A percentile compares a stretch with the other conserved stretches of the same genome.
These are phyloP conservation scores for Ips typographus DNA, from an alignment of 1,140 invertebrate species.

Conservation along the genomic window DNA sequence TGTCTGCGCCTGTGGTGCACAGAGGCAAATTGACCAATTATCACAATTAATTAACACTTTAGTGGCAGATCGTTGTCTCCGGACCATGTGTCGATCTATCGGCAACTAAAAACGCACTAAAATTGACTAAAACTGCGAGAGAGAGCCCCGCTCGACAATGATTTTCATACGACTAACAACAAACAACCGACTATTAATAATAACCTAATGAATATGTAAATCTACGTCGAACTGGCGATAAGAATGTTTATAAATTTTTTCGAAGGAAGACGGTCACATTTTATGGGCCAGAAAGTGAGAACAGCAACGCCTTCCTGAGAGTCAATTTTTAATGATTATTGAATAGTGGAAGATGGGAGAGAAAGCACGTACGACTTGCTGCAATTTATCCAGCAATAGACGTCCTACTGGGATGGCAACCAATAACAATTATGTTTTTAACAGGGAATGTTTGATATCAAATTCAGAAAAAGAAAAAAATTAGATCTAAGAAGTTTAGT, in stretches of 20 bases:
- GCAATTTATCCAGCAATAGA: too few relatives aligned
- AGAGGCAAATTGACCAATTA: constrained; percentile 2
- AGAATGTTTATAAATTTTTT: constrained; percentile 2
- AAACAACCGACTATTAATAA: constrained; percentile 19
- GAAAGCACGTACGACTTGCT: too few relatives aligned
- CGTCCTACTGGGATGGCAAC: too few relatives aligned
- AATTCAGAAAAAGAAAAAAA: too few relatives aligned
- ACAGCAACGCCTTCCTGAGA: neutral
- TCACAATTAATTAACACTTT: constrained; percentile 12
- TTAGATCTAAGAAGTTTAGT: too few relatives aligned
- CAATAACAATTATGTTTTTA: too few relatives aligned
- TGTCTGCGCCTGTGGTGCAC: neutral
- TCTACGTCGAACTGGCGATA: constrained; percentile 10
- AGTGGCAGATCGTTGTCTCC: neutral
- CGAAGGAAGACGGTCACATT: neutral
- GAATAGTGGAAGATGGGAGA: too few relatives aligned
- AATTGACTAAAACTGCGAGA: constrained; percentile 15
- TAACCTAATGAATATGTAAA: constrained; percentile 16
- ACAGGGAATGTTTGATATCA: too few relatives aligned
- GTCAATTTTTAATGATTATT: neutral
- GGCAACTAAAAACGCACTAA: constrained; percentile 23
- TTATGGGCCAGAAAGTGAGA: neutral
- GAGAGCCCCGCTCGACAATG: neutral
- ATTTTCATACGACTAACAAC: constrained; percentile 14
- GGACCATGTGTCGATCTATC: constrained; percentile 10